Conservation (phyloP, 2,797 vertebrate genomes). For the Muraenolepis orangiensis region DNA sequence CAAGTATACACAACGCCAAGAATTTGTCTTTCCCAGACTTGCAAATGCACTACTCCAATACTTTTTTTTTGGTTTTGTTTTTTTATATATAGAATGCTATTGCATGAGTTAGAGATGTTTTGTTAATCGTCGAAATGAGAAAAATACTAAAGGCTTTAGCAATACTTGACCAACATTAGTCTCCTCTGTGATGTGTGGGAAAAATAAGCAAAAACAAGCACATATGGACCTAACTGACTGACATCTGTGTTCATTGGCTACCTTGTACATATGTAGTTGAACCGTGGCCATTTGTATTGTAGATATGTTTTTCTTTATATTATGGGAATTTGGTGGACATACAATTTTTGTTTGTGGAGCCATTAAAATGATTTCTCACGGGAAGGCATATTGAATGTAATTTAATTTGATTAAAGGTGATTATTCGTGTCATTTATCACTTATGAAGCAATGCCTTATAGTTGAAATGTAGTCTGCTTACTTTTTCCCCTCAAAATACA, state of each 20-base stretch:
- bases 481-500: not conserved
- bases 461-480: not conserved
- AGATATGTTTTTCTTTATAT: conserved; percentile 35
- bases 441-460: conserved; percentile 23
- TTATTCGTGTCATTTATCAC: conserved; percentile 57
- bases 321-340: conserved; percentile 44
- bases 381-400: conserved; percentile 68
- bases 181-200: conserved; percentile 47
- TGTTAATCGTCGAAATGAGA: conserved; percentile 49
- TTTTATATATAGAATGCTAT: conserved; percentile 43
- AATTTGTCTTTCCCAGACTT: conserved; percentile 54
- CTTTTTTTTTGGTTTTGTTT: no score
- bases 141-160: conserved; percentile 62
- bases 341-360: conserved; percentile 58
- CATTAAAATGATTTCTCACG: conserved; percentile 52
- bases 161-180: conserved; percentile 57
- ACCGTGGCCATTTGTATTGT: conserved; percentile 58
- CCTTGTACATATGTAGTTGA: conserved; percentile 58
- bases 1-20: conserved; percentile 56
- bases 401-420: conserved; percentile 70
- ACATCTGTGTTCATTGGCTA: conserved; percentile 54
- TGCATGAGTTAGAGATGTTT: conserved; percentile 58
- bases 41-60: conserved; percentile 40
- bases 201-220: conserved; percentile 45
- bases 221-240: conserved; percentile 40